Evolutionary conservation across 30 jellyfish, hydroid and myxozoan genomes (phyloP).

Genomic region (Euphysa ruthae): DNA sequence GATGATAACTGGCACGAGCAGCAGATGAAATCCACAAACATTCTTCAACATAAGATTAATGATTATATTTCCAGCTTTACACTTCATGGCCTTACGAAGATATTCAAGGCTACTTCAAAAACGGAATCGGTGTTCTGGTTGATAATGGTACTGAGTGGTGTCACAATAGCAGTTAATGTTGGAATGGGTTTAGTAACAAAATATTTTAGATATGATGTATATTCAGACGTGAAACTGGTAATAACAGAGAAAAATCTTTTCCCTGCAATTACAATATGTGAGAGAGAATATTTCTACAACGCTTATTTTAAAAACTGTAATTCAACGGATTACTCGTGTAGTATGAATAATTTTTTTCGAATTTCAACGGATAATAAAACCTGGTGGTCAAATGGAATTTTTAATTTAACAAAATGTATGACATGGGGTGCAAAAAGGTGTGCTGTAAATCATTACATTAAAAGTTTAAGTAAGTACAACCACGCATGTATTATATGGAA

Average conservation of each 20-base stretch:
- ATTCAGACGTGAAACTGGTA: constrained; percentile 5
- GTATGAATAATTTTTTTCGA: neutral
- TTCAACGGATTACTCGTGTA: neutral
- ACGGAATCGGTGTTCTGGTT: constrained; percentile 28
- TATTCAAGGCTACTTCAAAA: neutral
- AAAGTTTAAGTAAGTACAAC: neutral
- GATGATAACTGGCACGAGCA: no score
- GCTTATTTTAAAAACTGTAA: constrained; percentile 1
- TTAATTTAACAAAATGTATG: constrained; percentile 18
- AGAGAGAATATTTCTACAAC: neutral
- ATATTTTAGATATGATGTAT: constrained; percentile 2
- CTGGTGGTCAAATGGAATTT: constrained; percentile 6
- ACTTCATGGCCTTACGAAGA: constrained; percentile 32
- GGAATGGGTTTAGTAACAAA: constrained; percentile 2
- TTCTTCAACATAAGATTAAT: no score
- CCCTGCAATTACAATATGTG: constrained; percentile 31
- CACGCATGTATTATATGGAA: constrained; percentile 14
- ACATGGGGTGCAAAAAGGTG: constrained; percentile 21
- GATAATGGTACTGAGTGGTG: constrained; percentile 4
- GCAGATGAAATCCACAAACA: no score
- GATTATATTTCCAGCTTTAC: constrained; percentile 14
- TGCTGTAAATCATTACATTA: neutral
- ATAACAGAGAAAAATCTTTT: neutral
- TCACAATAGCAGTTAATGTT: neutral
- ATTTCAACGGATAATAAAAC: neutral